Evolutionary conservation across 2,113 vertebrate species (phyloP).

Genomic region (Nothoprocta pentlandii): DNA sequence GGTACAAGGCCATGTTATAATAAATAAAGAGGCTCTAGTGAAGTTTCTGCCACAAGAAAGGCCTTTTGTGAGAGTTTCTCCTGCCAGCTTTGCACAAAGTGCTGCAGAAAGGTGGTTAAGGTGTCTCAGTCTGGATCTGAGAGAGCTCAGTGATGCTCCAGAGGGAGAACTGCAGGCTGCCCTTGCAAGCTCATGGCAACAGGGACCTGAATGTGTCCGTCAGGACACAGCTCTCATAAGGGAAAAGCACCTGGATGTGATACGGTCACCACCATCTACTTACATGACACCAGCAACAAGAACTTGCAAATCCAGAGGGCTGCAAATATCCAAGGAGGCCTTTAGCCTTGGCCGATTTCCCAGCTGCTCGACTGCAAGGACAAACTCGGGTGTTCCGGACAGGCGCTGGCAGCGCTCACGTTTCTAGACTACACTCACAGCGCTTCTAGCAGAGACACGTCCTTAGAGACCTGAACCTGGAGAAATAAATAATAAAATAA

Average conservation of each 20-base stretch:
- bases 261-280: not conserved
- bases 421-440: not conserved
- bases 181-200: not conserved
- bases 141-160: fast-evolving
- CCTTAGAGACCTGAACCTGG: not conserved
- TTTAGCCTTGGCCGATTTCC: not conserved
- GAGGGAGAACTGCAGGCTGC: not conserved
- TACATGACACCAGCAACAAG: not conserved
- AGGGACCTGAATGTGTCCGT: not conserved
- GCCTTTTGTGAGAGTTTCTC: not conserved
- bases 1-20: not conserved
- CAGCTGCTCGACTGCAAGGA: not conserved
- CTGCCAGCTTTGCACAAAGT: not conserved
- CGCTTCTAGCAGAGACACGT: not conserved
- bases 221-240: not conserved
- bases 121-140: fast-evolving
- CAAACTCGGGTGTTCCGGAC: not conserved
- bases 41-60: not conserved
- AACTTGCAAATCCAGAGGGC: not conserved
- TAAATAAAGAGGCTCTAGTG: not conserved
- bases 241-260: not conserved
- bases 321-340: not conserved
- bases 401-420: not conserved
- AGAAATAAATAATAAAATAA: not conserved
- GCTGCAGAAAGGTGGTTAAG: not conserved